Evolutionary conservation across 2,888 invertebrate genomes (phyloP).

Genomic region (Thyatira batis): DNA sequence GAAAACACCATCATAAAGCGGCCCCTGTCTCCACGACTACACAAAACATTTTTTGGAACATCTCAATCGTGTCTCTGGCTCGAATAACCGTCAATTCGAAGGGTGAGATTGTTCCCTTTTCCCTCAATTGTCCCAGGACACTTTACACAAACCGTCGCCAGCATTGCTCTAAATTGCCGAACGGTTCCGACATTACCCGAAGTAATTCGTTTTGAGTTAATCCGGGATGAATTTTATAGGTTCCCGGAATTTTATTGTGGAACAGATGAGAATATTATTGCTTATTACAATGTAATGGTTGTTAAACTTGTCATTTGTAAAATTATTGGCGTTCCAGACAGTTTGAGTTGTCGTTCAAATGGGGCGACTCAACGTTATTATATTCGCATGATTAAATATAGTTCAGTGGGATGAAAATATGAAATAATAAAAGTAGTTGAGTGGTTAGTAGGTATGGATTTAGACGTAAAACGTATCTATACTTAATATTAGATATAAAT

Average conservation of each 20-base stretch:
- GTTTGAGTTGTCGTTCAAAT: neutral
- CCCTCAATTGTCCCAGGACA: conserved; percentile 9
- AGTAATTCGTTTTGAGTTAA: conserved; percentile 18
- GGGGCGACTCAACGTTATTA: too few relatives aligned
- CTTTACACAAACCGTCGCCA: conserved; percentile 24
- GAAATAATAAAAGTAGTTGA: too few relatives aligned
- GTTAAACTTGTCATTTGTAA: conserved; percentile 11
- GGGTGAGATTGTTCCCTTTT: conserved; percentile 4
- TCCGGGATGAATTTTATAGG: conserved; percentile 24
- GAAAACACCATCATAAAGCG: neutral
- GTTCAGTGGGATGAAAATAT: too few relatives aligned
- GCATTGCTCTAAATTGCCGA: conserved; percentile 14
- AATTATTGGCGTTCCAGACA: neutral
- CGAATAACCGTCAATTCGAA: conserved; percentile 9
- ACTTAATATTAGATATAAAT: too few relatives aligned
- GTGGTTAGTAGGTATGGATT: too few relatives aligned
- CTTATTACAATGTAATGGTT: conserved; percentile 26
- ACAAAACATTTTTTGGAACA: neutral
- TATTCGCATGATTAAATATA: too few relatives aligned
- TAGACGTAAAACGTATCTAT: too few relatives aligned
- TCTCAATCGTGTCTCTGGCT: neutral
- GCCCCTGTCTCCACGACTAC: neutral
- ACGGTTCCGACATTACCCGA: conserved; percentile 8
- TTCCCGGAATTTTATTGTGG: conserved; percentile 19
- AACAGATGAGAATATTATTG: conserved; percentile 18